Percentiles rank a stretch among this genome's conserved stretches.
Conservation (phyloP, 2,113 vertebrate genomes). For the Martes martes region DNA sequence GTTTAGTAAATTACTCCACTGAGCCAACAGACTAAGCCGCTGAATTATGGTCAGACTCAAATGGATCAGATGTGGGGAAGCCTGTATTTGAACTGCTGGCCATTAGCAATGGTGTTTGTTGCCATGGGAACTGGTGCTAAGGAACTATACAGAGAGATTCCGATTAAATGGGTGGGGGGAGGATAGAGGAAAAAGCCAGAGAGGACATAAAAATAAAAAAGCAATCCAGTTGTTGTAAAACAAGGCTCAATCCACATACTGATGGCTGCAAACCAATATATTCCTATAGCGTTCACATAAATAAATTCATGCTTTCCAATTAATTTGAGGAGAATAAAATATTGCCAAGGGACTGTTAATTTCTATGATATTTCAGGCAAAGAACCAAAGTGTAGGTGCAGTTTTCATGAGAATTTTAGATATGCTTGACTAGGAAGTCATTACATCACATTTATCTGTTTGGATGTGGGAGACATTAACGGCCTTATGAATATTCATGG, state of each 20-base stretch:
- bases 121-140: conserved; percentile 84
- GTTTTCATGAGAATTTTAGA: conserved; percentile 90
- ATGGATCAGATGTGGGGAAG: conserved; percentile 78
- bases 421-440: conserved; percentile 93
- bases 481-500: conserved; percentile 95
- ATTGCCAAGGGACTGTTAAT: conserved; percentile 85
- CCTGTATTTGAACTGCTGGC: conserved; percentile 81
- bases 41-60: conserved; percentile 75
- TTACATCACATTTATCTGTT: conserved; percentile 94
- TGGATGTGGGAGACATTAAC: conserved; percentile 93
- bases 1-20: conserved; percentile 72
- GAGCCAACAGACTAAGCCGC: conserved; percentile 65
- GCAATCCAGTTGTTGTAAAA: conserved; percentile 79
- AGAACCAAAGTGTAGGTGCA: conserved; percentile 85
- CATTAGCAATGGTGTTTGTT: conserved; percentile 82
- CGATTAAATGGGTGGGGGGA: conserved; percentile 55
- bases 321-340: conserved; percentile 86
- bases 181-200: conserved; percentile 54
- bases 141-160: conserved; percentile 73
- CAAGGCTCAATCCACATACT: conserved; percentile 70
- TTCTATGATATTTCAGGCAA: conserved; percentile 88
- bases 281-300: conserved; percentile 71
- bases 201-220: conserved; percentile 77
- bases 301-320: conserved; percentile 83
- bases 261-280: conserved; percentile 72